Evolutionary conservation across 2,888 invertebrate genomes (phyloP), one percentile per base, ranked within the genome.

Genomic region (Cataglyphis cursor): DNA sequence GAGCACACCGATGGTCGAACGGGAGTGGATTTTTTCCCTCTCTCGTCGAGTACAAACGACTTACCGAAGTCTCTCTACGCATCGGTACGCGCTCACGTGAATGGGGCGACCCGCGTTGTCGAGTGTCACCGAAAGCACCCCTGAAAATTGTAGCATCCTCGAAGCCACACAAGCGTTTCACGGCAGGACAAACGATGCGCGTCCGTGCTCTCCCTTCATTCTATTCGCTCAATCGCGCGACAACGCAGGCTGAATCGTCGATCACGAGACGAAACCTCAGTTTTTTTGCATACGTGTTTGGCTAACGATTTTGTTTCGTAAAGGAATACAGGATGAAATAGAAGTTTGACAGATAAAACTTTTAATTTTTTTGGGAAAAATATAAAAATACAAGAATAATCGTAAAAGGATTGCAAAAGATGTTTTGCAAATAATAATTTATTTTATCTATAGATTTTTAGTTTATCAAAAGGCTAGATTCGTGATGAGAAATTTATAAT

Each of bases 41-140:
- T 70, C 80, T 81, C 66, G 73, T 75, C 83, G 85, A 87, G 85
- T 88, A 88, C 90, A 88, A 89, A 89, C 87, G 89, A 89, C 90
- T 89, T 89, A 87, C 81, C 83, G 87, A 90, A 89, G 88, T 89
- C 82, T 81, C 88, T 88, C 21, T 70, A 3, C 44, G 41, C 31
- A 35, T 8, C 57, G 70, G 59, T 70, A 88, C 78, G 82, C 81
- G 73, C 80, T 82, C 88, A 83, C 80, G 85, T 87, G 89, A 89
- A 89, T 89, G 84, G 90, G 83, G 70, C 78, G 72, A 59, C 74
- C 78, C 87, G 82, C 81, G 68, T 81, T 81, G 85, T 82, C 73
- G 82, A 65, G 82, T 82, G 83, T 31, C 78, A 66, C 61, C 85
- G 65, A 84, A 82, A 84, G 82, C 64, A 83, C 83, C 82, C 80